Evolutionary conservation across 2,888 invertebrate species (phyloP).

Genomic region (Ramazzottius varieornatus): DNA sequence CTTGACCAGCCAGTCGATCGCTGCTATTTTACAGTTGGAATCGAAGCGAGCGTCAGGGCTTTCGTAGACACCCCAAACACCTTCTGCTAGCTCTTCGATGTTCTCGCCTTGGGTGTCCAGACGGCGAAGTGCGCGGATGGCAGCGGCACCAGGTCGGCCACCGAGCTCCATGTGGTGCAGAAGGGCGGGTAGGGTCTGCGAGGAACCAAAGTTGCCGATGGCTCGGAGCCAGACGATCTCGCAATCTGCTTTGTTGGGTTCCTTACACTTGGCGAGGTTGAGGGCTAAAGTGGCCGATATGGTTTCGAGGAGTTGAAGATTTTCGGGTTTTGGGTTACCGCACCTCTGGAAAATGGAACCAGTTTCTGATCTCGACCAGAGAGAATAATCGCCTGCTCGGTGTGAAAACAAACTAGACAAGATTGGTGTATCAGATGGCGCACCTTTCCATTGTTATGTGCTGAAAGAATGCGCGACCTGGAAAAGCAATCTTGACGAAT

Average conservation of each 20-base stretch:
- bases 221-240: not conserved
- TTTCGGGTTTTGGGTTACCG: no score
- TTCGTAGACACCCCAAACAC: not conserved
- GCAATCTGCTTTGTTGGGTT: not conserved
- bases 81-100: not conserved
- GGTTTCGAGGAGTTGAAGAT: no score
- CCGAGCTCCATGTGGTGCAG: not conserved
- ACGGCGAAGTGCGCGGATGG: not conserved
- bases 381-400: no score
- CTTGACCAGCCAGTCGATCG: not conserved
- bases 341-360: no score
- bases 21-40: not conserved
- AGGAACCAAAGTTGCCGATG: not conserved
- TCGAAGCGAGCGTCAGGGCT: not conserved
- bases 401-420: no score
- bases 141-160: not conserved
- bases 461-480: no score
- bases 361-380: no score
- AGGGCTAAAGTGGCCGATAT: no score
- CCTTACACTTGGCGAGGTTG: no score
- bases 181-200: not conserved
- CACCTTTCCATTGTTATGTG: no score
- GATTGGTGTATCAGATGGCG: no score
- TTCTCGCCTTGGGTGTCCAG: not conserved
- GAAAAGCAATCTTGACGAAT: no score